These are phyloP conservation scores for Sturnus vulgaris DNA, from an alignment of 2,113 vertebrate species.

Conservation along the genomic window DNA sequence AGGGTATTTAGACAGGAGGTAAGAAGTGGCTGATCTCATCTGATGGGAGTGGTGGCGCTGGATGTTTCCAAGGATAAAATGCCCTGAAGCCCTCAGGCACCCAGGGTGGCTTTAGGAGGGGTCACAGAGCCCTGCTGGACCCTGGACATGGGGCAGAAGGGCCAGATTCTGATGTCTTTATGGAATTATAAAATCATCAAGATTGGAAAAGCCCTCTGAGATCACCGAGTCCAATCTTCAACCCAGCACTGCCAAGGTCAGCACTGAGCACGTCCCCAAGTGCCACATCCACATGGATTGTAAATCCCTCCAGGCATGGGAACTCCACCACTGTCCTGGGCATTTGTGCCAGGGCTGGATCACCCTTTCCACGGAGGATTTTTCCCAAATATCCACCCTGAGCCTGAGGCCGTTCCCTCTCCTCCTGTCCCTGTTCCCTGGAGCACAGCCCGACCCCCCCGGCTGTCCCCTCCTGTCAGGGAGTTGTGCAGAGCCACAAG, in stretches of 20 bases:
- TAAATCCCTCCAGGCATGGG: not conserved
- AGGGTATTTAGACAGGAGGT: not conserved
- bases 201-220: not conserved
- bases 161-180: not conserved
- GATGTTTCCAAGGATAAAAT: not conserved
- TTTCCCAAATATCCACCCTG: not conserved
- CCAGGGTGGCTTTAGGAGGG: not conserved
- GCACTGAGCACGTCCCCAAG: not conserved
- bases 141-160: accelerated
- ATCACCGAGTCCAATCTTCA: accelerated
- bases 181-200: not conserved
- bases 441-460: not conserved
- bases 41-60: not conserved
- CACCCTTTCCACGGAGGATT: not conserved
- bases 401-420: not conserved
- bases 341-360: not conserved
- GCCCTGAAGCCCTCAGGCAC: not conserved
- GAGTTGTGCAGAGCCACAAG: not conserved
- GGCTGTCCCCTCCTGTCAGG: not conserved
- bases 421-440: not conserved
- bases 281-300: too few relatives aligned
- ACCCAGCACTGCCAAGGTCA: not conserved
- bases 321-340: not conserved
- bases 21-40: not conserved
- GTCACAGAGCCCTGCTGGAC: not conserved